phyloP scores from a whole-genome alignment of 2,888 invertebrate species.

The Idaea straminata region DNA sequence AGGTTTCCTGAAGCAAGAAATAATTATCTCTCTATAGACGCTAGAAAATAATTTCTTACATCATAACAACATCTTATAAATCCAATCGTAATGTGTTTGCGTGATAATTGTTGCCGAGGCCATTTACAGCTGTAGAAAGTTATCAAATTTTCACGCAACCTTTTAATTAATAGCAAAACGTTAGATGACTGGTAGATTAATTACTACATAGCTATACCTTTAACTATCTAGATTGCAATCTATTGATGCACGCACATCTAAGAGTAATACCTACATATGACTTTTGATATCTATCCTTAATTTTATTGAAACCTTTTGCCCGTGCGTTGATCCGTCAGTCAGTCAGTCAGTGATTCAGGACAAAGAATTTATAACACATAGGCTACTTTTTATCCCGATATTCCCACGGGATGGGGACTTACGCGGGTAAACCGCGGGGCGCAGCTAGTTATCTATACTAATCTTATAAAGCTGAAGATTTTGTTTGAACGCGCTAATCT shows the following conservation, averaged over 20 bases:
- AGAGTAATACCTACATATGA: background rate
- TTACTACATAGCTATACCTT: background rate
- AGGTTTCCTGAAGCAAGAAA: too few species aligned
- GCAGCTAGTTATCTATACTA: too few species aligned
- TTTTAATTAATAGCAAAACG: background rate
- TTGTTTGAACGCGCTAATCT: too few species aligned
- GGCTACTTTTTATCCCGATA: too few species aligned
- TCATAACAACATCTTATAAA: background rate
- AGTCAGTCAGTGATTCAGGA: too few species aligned
- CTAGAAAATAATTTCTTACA: background rate
- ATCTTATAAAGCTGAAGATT: too few species aligned
- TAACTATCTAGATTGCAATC: background rate
- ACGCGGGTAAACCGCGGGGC: too few species aligned
- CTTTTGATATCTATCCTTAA: too few species aligned
- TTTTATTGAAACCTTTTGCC: too few species aligned
- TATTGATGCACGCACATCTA: background rate
- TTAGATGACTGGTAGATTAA: background rate
- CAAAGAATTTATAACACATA: too few species aligned
- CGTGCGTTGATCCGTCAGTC: too few species aligned
- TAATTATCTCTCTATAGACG: background rate
- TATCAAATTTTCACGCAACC: background rate
- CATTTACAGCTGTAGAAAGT: background rate
- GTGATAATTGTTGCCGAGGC: background rate
- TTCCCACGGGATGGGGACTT: too few species aligned
- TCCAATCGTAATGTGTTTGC: background rate